Evolutionary conservation across 2,888 invertebrate genomes (phyloP), one percentile per base, ranked within the genome.

Genomic region (Scaptomyza caliginosa): DNA sequence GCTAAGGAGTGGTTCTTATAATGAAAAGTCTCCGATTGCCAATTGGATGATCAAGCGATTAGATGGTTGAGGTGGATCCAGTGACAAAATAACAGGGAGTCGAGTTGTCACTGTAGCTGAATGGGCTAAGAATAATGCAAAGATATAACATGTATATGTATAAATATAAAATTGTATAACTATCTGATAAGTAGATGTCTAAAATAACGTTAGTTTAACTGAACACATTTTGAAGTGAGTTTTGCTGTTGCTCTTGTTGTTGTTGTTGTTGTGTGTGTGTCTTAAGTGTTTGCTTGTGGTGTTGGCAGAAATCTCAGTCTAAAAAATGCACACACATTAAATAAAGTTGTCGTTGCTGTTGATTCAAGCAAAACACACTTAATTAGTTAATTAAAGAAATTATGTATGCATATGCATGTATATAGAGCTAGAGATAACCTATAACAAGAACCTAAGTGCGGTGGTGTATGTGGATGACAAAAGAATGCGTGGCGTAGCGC

Each of bases 171-270:
- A n/a, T 42, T 58, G 52, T 59, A 72, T 63, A 73, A 73, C 56
- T 86, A 80, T 64, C 28, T 64, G 69, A 77, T 86, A 79, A 81
- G 69, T 73, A 73, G 65, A 46, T 52, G 74, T 73, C 77, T 83
- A 73, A 85, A 74, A 59, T 81, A 87, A 86, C 56, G 78, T 81
- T 81, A 86, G 46, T 74, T 81, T 84, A 86, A 84, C 88, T 83
- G 83, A 83, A 83, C 83, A 83, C 83, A 83, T 74, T 86, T 70
- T 70, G 59, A 86, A 88, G 68, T 81, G 81, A 83, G 77, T 71
- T 70, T 65, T 56, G 36, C 50, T 51, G 43, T 58, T 42, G 30
- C 26, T 23, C 28, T 5, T 34, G 8, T 50, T 46, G 40, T 51
- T 24, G 55, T 8, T 57, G 36, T 56, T 43, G 24, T 45, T 43